phyloP scores from a whole-genome alignment of 2,113 vertebrate species.

The Dascyllus trimaculatus region DNA sequence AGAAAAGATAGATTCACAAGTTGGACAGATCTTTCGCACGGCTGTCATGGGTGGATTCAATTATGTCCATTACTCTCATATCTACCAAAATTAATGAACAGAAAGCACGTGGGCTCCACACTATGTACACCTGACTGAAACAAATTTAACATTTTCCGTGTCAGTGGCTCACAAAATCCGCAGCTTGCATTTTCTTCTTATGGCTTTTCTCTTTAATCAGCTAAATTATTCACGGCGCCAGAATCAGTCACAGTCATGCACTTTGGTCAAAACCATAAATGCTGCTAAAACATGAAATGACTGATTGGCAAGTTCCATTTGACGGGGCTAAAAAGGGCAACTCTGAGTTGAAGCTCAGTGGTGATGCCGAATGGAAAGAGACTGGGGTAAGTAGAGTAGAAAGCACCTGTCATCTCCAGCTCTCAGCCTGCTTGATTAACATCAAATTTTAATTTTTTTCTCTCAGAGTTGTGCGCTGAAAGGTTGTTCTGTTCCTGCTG shows the following conservation, averaged over 20 bases:
- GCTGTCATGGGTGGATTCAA: background rate
- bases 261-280: slow-evolving; percentile 70
- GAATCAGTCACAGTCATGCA: slow-evolving; percentile 61
- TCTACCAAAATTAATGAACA: slow-evolving; percentile 17
- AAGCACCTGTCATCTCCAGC: slow-evolving; percentile 98
- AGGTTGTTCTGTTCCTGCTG: slow-evolving; percentile 62
- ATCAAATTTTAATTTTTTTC: slow-evolving; percentile 99
- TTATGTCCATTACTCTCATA: slow-evolving; percentile 2
- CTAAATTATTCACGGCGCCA: slow-evolving; percentile 70
- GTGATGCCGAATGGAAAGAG: slow-evolving; percentile 89
- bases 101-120: background rate
- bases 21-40: slow-evolving; percentile 14
- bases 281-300: slow-evolving; percentile 76
- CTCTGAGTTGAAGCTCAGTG: slow-evolving; percentile 73
- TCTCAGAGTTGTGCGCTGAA: slow-evolving; percentile 91
- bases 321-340: slow-evolving; percentile 85
- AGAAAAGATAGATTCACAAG: slow-evolving; percentile 12
- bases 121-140: background rate
- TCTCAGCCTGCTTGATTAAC: slow-evolving; percentile 95
- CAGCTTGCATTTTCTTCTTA: slow-evolving; percentile 54
- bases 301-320: slow-evolving; percentile 86
- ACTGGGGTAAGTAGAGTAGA: slow-evolving; percentile 99
- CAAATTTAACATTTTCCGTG: slow-evolving; percentile 32
- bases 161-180: slow-evolving; percentile 42
- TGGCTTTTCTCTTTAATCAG: slow-evolving; percentile 50